Evolutionary conservation across 2,113 vertebrate genomes (phyloP).

Genomic region (Paramormyrops kingsleyae): DNA sequence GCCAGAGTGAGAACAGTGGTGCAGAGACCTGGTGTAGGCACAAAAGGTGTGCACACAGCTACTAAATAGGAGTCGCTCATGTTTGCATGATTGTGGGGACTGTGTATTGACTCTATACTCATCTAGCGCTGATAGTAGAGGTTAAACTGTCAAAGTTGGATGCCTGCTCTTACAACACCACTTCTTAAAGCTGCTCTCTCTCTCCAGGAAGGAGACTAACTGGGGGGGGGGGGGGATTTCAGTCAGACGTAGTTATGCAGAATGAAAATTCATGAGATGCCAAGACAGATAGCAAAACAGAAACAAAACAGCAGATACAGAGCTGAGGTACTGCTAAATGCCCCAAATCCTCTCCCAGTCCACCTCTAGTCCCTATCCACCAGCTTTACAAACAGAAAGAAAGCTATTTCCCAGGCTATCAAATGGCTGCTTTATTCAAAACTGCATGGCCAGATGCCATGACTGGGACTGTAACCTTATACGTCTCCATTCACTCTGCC

Average conservation of each 20-base stretch:
- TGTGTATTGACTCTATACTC: not conserved
- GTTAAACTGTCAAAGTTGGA: not conserved
- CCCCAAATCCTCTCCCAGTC: not conserved
- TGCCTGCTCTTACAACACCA: not conserved
- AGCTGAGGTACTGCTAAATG: not conserved
- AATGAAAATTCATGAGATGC: not conserved
- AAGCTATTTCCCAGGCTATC: not conserved
- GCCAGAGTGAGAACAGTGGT: not conserved
- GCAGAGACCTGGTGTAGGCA: not conserved
- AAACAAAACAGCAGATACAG: not conserved
- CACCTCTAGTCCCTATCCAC: not conserved
- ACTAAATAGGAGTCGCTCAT: not conserved
- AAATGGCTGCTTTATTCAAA: not conserved
- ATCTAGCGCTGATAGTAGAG: not conserved
- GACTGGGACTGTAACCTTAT: not conserved
- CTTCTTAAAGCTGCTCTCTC: not conserved
- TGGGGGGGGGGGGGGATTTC: not conserved
- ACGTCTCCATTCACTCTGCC: not conserved
- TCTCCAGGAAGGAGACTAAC: not conserved
- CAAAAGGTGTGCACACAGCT: not conserved
- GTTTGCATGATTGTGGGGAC: not conserved
- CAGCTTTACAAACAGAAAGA: not conserved
- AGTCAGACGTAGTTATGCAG: not conserved
- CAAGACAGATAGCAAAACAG: not conserved
- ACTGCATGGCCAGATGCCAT: not conserved